Percentiles rank a stretch among this genome's conserved stretches.
Conservation (phyloP, 2,888 invertebrate genomes). For the Drosophila subquinaria region DNA sequence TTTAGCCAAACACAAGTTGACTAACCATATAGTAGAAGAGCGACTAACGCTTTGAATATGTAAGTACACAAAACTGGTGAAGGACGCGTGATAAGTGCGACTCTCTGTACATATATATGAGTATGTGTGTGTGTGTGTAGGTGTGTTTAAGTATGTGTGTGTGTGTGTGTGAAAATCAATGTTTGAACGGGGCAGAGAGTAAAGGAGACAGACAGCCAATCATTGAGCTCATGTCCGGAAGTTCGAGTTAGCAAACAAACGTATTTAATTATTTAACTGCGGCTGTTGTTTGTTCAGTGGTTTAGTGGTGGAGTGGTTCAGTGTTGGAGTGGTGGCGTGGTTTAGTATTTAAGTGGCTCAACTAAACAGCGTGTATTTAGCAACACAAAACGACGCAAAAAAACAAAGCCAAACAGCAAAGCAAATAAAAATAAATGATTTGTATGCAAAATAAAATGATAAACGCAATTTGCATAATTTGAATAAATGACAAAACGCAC, state of each 20-base stretch:
- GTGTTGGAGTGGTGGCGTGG: constrained; percentile 7
- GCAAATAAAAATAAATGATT: constrained; percentile 35
- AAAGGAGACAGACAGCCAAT: constrained; percentile 45
- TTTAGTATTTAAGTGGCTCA: constrained; percentile 22
- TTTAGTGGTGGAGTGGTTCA: constrained; percentile 7
- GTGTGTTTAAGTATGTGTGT: background rate
- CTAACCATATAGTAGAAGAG: constrained; percentile 35
- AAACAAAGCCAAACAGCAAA: constrained; percentile 49
- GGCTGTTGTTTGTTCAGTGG: constrained; percentile 18
- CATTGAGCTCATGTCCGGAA: constrained; percentile 49
- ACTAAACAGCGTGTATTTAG: constrained; percentile 34
- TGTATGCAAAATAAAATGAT: background rate
- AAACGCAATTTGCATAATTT: background rate
- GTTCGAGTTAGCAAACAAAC: constrained; percentile 71
- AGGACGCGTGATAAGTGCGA: constrained; percentile 39
- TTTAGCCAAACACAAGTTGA: constrained; percentile 52
- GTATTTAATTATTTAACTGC: constrained; percentile 71
- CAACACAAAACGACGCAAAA: constrained; percentile 36
- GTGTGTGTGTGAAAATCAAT: constrained; percentile 71
- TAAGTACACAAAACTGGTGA: constrained; percentile 31
- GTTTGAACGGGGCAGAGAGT: constrained; percentile 54
- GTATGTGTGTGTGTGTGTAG: constrained; percentile 22
- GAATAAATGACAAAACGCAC: constrained; percentile 85
- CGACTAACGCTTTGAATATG: constrained; percentile 25
- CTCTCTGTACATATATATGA: background rate